phyloP scores from a whole-genome alignment of 2,888 invertebrate genomes.

The Theodoxus fluviatilis region DNA sequence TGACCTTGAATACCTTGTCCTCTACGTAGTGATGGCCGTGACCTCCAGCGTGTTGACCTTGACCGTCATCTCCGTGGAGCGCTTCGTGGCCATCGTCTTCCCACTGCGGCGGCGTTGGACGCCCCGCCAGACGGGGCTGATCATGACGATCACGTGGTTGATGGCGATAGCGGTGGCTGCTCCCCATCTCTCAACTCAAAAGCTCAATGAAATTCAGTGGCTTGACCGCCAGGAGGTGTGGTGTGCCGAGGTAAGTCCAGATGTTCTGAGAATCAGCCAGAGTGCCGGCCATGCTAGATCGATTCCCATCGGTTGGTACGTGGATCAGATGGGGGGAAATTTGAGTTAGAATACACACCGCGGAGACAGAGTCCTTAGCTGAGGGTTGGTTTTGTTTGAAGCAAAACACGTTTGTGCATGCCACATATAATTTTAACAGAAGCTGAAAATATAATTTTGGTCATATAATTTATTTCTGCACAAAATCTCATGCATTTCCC shows the following conservation, averaged over 20 bases:
- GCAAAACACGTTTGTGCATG: not conserved
- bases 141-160: conserved; percentile 45
- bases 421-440: no score
- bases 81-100: conserved; percentile 56
- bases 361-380: no score
- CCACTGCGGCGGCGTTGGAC: conserved; percentile 48
- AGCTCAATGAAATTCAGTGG: conserved; percentile 38
- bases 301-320: no score
- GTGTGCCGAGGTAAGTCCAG: conserved; percentile 41
- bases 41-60: conserved; percentile 54
- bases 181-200: conserved; percentile 47
- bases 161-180: conserved; percentile 42
- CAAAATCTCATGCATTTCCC: no score
- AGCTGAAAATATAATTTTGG: no score
- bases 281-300: no score
- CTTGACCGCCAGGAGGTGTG: conserved; percentile 45
- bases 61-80: conserved; percentile 54
- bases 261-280: not conserved
- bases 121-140: conserved; percentile 28
- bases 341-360: no score
- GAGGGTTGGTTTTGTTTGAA: not conserved
- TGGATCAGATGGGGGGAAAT: no score
- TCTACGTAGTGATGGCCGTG: conserved; percentile 46
- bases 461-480: no score
- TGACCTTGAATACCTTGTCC: not conserved